Percentiles rank a stretch among this genome's conserved stretches.
phyloP scores from a whole-genome alignment of 1,140 invertebrate species.

The Colletes gigas region DNA sequence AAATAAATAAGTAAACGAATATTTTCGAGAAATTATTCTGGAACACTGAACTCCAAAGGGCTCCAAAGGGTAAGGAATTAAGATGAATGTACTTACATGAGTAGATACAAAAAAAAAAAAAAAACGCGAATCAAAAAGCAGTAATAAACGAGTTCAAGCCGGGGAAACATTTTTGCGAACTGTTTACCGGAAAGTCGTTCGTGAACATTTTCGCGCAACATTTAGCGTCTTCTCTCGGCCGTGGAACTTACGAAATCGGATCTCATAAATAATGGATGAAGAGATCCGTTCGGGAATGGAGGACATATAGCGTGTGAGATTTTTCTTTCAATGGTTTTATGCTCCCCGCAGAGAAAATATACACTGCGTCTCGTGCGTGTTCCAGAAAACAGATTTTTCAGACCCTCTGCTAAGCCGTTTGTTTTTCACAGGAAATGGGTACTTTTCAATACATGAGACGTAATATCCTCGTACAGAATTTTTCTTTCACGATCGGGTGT shows the following conservation, averaged over 20 bases:
- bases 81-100: too few species aligned
- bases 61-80: too few species aligned
- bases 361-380: background rate
- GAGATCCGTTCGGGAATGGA: background rate
- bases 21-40: too few species aligned
- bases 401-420: background rate
- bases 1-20: too few species aligned
- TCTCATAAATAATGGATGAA: slow-evolving; percentile 25
- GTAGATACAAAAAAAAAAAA: too few species aligned
- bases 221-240: slow-evolving; percentile 4
- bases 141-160: background rate
- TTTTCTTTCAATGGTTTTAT: slow-evolving; percentile 2
- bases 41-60: too few species aligned
- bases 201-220: slow-evolving; percentile 11
- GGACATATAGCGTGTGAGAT: background rate
- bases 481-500: too few species aligned
- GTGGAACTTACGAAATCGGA: background rate
- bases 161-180: background rate
- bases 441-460: background rate
- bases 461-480: too few species aligned
- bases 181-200: background rate
- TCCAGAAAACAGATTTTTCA: slow-evolving; percentile 10
- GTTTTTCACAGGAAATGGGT: background rate
- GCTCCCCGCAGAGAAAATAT: background rate
- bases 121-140: background rate